phyloP scores from a whole-genome alignment of 64 coral and sea anemone species.

The Exaiptasia diaphana region DNA sequence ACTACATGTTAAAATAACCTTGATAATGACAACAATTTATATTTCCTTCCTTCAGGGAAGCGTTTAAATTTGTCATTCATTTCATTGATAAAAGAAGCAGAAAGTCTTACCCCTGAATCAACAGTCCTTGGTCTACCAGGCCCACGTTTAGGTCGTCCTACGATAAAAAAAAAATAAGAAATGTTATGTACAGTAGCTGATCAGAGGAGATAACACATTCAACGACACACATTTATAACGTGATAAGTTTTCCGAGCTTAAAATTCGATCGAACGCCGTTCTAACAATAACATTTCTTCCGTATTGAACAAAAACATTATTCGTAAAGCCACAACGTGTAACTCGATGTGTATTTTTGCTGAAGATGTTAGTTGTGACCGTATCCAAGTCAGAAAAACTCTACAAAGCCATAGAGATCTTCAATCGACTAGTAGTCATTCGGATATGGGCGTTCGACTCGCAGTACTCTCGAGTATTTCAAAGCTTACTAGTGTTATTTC shows the following conservation, averaged over 20 bases:
- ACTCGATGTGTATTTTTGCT: too few relatives aligned
- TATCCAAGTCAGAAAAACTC: neutral
- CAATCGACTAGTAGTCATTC: neutral
- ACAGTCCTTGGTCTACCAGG: slow-evolving; percentile 56
- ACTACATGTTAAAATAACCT: too few relatives aligned
- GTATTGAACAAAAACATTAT: too few relatives aligned
- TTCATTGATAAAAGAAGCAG: slow-evolving; percentile 28
- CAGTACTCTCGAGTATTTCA: neutral
- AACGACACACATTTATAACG: too few relatives aligned
- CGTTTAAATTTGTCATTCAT: neutral
- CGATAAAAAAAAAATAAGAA: neutral
- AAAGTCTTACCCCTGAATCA: slow-evolving; percentile 29
- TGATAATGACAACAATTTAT: neutral
- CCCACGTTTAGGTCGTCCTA: slow-evolving; percentile 61
- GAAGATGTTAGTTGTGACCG: slow-evolving; percentile 24
- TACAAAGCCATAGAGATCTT: slow-evolving; percentile 48
- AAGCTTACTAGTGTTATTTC: neutral
- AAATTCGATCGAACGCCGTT: too few relatives aligned
- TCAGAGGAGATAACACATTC: too few relatives aligned
- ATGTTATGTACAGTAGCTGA: too few relatives aligned
- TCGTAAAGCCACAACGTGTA: neutral
- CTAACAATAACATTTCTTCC: too few relatives aligned
- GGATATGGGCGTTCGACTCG: neutral
- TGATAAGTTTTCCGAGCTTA: too few relatives aligned
- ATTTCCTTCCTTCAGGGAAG: neutral